phyloP scores from a whole-genome alignment of 1,140 invertebrate species.

The Copidosoma floridanum region DNA sequence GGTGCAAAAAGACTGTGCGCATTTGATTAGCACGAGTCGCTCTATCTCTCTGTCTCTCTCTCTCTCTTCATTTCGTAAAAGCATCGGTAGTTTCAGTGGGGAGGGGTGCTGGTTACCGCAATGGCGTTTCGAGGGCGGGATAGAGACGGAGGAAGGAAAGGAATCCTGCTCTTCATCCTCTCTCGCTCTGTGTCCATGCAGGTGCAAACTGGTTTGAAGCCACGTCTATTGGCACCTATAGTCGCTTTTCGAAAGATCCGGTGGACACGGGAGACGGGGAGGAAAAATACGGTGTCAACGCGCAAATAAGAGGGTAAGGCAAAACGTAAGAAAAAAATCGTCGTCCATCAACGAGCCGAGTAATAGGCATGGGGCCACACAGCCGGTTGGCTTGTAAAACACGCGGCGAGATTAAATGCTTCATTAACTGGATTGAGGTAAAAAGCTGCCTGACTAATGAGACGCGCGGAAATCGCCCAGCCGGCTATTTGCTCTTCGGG shows the following conservation, averaged over 20 bases:
- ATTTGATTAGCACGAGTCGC: neutral
- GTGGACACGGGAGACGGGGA: too few species aligned
- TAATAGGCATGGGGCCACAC: slow-evolving; percentile 50
- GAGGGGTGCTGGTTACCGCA: slow-evolving; percentile 32
- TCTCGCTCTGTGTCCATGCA: slow-evolving; percentile 18
- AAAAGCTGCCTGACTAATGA: slow-evolving; percentile 56
- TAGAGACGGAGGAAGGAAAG: slow-evolving; percentile 26
- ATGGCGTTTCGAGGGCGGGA: slow-evolving; percentile 29
- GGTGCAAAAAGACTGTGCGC: neutral
- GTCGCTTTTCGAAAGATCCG: too few species aligned
- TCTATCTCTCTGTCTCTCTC: too few species aligned
- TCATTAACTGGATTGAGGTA: slow-evolving; percentile 59
- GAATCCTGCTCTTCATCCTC: neutral
- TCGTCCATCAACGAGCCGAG: slow-evolving; percentile 43
- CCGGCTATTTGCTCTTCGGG: too few species aligned
- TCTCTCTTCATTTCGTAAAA: neutral
- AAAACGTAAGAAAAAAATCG: slow-evolving; percentile 32
- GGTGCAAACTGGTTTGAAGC: slow-evolving; percentile 46
- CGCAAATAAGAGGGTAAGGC: neutral
- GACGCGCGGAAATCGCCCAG: slow-evolving; percentile 47
- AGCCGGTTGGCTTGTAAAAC: slow-evolving; percentile 55
- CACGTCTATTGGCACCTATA: too few species aligned
- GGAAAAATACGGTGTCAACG: too few species aligned
- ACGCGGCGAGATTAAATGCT: slow-evolving; percentile 56
- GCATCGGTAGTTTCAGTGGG: neutral